Evolutionary conservation across 2,797 vertebrate species (phyloP).

Genomic region (Podarcis siculus): DNA sequence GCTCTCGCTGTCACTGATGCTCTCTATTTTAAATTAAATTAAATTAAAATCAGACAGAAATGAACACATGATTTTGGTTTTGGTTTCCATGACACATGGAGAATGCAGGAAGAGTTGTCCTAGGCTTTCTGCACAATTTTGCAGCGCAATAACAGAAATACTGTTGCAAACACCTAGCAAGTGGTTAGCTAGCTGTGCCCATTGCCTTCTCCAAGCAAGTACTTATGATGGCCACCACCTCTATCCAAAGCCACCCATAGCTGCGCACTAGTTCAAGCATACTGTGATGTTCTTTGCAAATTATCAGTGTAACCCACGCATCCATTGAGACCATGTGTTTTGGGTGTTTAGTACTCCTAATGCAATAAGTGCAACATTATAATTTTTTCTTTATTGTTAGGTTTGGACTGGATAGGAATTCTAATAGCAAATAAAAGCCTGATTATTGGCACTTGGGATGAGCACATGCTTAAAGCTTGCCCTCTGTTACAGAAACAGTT

Average conservation of each 20-base stretch:
- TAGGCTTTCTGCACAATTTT: not conserved
- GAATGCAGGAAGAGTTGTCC: not conserved
- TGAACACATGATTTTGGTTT: not conserved
- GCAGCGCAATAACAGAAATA: not conserved
- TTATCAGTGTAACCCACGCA: not conserved
- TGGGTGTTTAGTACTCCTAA: not conserved
- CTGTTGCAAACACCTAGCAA: not conserved
- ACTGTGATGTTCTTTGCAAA: constrained; percentile 13
- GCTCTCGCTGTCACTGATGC: not conserved
- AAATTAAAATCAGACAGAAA: not conserved
- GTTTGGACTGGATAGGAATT: constrained; percentile 60
- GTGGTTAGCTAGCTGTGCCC: not conserved
- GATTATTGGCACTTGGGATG: constrained; percentile 63
- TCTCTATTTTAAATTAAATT: too few relatives aligned
- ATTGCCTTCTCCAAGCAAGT: not conserved
- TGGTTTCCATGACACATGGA: not conserved
- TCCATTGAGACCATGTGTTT: not conserved
- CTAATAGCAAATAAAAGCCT: constrained; percentile 63
- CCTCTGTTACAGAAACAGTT: constrained; percentile 25
- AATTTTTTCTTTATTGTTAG: constrained; percentile 63
- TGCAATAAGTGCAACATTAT: not conserved
- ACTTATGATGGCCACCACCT: too few relatives aligned
- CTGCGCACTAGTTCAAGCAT: not conserved
- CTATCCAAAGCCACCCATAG: not conserved
- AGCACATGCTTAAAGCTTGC: constrained; percentile 62